Conservation (phyloP, 2,888 invertebrate genomes). For the Nymphalis c-album region DNA sequence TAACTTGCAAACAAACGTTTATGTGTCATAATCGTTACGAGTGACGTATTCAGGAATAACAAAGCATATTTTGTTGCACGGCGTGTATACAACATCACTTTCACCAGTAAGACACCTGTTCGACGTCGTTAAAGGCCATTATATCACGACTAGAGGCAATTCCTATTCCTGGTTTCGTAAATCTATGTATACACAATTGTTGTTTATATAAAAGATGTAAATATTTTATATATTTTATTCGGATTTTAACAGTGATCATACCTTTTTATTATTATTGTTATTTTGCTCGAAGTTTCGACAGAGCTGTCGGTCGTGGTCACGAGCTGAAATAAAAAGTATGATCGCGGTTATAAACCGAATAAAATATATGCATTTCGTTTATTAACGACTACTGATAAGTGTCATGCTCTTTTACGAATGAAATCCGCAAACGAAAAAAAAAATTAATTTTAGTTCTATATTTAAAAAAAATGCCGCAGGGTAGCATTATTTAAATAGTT, state of each 20-base stretch:
- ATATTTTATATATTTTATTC: background rate
- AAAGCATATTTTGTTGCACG: slow-evolving; percentile 35
- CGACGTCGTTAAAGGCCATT: slow-evolving; percentile 55
- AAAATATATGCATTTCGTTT: no score
- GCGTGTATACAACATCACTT: slow-evolving; percentile 48
- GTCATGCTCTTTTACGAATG: no score
- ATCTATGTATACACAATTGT: slow-evolving; percentile 38
- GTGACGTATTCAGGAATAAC: slow-evolving; percentile 33
- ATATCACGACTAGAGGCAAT: slow-evolving; percentile 53
- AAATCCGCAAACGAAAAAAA: no score
- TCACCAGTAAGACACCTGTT: slow-evolving; percentile 58
- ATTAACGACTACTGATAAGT: no score
- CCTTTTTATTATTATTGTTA: background rate
- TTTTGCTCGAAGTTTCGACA: background rate
- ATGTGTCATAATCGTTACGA: slow-evolving; percentile 38
- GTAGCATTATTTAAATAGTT: no score
- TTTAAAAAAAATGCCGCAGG: no score
- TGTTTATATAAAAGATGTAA: slow-evolving; percentile 4
- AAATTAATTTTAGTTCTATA: no score
- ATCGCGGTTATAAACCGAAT: no score
- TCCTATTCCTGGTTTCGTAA: slow-evolving; percentile 57
- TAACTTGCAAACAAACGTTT: slow-evolving; percentile 30
- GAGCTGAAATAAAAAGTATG: no score
- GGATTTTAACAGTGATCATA: background rate
- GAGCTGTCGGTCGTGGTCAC: no score